These are phyloP conservation scores for Montipora foliosa DNA, from an alignment of 64 coral and sea anemone genomes.

Conservation along the genomic window DNA sequence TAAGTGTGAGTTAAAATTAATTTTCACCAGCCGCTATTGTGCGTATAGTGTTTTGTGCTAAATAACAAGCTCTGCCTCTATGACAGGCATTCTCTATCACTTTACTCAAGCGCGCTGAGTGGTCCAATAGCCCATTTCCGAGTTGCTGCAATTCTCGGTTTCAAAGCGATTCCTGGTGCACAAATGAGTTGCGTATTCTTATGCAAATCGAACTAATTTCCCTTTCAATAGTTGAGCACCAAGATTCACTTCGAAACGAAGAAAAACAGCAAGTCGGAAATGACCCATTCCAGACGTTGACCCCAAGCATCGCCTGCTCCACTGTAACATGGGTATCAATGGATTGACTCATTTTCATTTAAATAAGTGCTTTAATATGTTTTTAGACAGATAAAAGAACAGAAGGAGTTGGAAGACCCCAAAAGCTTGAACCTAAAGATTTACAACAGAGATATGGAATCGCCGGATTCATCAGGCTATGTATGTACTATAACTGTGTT, in stretches of 20 bases:
- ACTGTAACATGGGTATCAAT: no score
- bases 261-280: no score
- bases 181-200: no score
- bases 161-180: no score
- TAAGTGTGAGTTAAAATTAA: conserved; percentile 30
- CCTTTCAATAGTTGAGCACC: no score
- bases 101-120: not conserved
- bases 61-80: not conserved
- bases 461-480: conserved; percentile 78
- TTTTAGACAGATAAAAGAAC: conserved; percentile 80
- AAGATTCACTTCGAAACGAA: no score
- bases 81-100: not conserved
- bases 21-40: not conserved
- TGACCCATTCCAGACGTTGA: no score
- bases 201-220: no score
- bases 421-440: conserved; percentile 78
- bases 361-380: not conserved
- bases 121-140: no score
- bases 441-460: conserved; percentile 90
- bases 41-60: no score
- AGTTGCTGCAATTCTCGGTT: no score
- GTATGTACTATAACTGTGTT: conserved; percentile 47
- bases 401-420: conserved; percentile 72
- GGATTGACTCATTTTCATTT: not conserved
- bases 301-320: no score